Conservation (phyloP, 2,888 invertebrate genomes). For the Ceraclea dissimilis region DNA sequence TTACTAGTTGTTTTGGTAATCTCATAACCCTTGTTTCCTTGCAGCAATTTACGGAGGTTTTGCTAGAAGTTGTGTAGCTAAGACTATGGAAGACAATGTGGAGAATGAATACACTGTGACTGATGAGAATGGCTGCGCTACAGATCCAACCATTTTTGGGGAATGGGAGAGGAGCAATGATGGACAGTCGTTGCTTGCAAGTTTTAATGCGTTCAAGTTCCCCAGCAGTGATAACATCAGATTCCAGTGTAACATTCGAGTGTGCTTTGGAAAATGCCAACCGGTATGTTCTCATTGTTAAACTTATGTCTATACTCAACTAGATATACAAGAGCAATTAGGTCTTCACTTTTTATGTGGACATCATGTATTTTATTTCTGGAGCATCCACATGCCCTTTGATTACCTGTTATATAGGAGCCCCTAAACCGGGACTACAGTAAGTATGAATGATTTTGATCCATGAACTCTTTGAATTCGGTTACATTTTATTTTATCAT, state of each 20-base stretch:
- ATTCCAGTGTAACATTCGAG: slow-evolving; percentile 93
- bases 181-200: slow-evolving; percentile 75
- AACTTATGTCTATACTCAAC: no score
- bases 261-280: slow-evolving; percentile 92
- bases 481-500: not conserved
- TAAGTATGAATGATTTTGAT: no score
- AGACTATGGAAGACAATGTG: slow-evolving; percentile 80
- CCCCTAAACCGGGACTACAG: no score
- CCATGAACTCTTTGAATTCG: no score
- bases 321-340: no score
- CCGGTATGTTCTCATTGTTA: slow-evolving; percentile 56
- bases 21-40: slow-evolving; percentile 11
- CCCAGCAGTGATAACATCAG: slow-evolving; percentile 89
- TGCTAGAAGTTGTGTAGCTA: slow-evolving; percentile 87
- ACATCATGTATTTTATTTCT: no score
- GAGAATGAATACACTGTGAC: slow-evolving; percentile 90
- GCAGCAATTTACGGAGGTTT: slow-evolving; percentile 88
- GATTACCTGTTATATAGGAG: no score
- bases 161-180: slow-evolving; percentile 89
- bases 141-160: slow-evolving; percentile 85
- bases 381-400: no score
- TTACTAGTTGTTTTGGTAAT: no score
- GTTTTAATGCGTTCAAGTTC: slow-evolving; percentile 92
- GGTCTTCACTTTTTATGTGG: no score
- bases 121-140: slow-evolving; percentile 89